Percentiles rank a stretch among this genome's conserved stretches.
These are phyloP conservation scores for Tringa solitaria DNA, from an alignment of 2,113 vertebrate genomes.

Conservation along the genomic window DNA sequence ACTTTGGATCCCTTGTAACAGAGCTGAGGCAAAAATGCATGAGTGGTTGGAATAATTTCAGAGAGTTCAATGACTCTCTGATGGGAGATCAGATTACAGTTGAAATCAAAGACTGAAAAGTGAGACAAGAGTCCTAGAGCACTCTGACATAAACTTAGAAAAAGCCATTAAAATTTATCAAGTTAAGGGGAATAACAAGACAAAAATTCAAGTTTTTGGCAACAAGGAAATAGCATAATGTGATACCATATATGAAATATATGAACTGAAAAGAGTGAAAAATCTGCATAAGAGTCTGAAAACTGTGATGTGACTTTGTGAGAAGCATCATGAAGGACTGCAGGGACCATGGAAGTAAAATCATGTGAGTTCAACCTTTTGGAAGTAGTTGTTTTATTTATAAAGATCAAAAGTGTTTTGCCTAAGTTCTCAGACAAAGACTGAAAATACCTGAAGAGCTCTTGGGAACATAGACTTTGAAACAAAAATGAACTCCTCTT, in stretches of 20 bases:
- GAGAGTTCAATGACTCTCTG: background rate
- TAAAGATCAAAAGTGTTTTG: background rate
- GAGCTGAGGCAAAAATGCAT: background rate
- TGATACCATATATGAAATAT: background rate
- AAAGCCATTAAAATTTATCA: background rate
- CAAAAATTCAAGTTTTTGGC: background rate
- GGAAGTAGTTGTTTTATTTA: background rate
- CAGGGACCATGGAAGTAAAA: background rate
- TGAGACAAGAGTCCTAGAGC: background rate
- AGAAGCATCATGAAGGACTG: background rate
- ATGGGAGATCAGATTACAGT: background rate
- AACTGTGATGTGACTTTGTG: background rate
- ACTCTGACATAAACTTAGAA: background rate
- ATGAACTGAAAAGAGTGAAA: background rate
- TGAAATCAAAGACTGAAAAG: conserved; percentile 14
- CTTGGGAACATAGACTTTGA: background rate
- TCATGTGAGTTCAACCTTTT: background rate
- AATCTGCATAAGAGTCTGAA: background rate
- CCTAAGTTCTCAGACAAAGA: background rate
- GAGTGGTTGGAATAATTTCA: background rate
- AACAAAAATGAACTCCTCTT: background rate
- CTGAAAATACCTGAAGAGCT: background rate
- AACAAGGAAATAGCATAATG: background rate
- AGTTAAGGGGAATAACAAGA: background rate
- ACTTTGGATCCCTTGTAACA: background rate